Conservation (phyloP, 2,113 vertebrate species). For the Sinocyclocheilus rhinocerous region DNA sequence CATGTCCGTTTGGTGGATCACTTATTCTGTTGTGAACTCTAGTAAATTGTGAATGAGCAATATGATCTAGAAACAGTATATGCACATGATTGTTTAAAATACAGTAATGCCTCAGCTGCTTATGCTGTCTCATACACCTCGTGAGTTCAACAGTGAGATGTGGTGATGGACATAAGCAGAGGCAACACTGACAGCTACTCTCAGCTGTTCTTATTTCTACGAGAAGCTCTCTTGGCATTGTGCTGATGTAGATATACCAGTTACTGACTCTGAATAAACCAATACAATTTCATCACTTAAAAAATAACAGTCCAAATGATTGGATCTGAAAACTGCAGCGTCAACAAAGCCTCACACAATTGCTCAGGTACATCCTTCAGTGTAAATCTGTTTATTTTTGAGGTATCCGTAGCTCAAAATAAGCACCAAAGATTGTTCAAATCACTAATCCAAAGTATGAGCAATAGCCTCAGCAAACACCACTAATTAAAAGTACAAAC, state of each 20-base stretch:
- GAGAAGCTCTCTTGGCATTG: too few relatives aligned
- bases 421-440: neutral
- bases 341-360: too few relatives aligned
- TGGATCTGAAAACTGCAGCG: too few relatives aligned
- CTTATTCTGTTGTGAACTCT: neutral
- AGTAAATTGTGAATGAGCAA: neutral
- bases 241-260: neutral
- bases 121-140: neutral
- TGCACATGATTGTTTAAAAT: neutral
- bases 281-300: too few relatives aligned
- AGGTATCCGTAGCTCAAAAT: neutral
- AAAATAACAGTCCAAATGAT: too few relatives aligned
- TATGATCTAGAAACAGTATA: neutral
- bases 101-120: neutral
- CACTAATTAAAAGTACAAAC: slow-evolving; percentile 17
- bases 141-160: neutral
- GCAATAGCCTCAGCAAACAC: neutral
- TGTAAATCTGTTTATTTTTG: too few relatives aligned
- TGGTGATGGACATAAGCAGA: neutral
- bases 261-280: neutral
- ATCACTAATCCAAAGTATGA: neutral
- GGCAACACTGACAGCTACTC: neutral
- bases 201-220: too few relatives aligned
- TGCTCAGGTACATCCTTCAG: too few relatives aligned
- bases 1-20: neutral